A percentile compares a stretch with the other conserved stretches of the same genome.
Conservation (phyloP, 2,888 invertebrate species). For the Thereva nobilitata region DNA sequence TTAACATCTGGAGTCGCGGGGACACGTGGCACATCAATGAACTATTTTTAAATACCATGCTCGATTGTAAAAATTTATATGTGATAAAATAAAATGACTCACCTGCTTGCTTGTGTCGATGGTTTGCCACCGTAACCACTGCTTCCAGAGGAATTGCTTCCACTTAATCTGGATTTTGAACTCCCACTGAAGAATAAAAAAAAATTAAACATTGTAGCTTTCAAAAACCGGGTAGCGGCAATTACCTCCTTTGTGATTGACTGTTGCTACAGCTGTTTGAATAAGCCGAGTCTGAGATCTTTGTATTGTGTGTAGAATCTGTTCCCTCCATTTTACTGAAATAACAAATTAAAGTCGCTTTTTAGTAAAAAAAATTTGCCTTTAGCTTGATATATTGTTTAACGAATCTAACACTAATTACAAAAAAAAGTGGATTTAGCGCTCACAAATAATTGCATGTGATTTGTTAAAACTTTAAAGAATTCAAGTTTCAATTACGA, state of each 20-base stretch:
- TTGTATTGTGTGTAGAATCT: conserved; percentile 26
- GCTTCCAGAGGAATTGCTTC: conserved; percentile 78
- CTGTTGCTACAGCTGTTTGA: conserved; percentile 82
- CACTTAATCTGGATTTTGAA: conserved; percentile 74
- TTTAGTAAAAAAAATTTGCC: too few relatives aligned
- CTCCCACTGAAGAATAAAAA: conserved; percentile 64
- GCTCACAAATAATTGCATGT: too few relatives aligned
- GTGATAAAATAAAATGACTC: conserved; percentile 41
- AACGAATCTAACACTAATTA: too few relatives aligned
- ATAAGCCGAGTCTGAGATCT: conserved; percentile 77
- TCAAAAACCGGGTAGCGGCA: background rate
- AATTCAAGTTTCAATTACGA: too few relatives aligned
- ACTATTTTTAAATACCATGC: too few relatives aligned
- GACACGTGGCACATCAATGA: too few relatives aligned
- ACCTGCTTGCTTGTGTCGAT: conserved; percentile 66
- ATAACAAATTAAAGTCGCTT: background rate
- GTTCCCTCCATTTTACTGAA: conserved; percentile 26
- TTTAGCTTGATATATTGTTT: too few relatives aligned
- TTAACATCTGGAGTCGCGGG: too few relatives aligned
- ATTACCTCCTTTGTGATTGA: conserved; percentile 78
- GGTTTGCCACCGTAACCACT: conserved; percentile 78
- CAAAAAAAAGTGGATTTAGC: too few relatives aligned
- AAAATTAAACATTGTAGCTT: background rate
- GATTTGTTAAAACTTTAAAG: too few relatives aligned
- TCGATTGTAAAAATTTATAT: too few relatives aligned